These are phyloP conservation scores for Peromyscus nudipes DNA, from an alignment of 2,797 vertebrate species.

Conservation along the genomic window DNA sequence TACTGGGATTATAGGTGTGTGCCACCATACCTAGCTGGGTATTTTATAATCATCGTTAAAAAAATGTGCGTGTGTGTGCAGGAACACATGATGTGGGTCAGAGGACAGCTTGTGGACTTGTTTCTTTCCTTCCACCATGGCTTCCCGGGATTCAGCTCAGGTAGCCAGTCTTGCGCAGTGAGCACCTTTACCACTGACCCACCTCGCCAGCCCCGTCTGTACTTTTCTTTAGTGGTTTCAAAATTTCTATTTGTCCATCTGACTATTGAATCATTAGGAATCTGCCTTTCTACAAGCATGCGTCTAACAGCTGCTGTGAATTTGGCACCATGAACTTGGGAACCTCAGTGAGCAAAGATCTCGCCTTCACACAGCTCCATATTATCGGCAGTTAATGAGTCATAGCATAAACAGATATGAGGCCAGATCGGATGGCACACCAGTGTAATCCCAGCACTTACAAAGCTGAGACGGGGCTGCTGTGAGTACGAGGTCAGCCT, in stretches of 20 bases:
- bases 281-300: background rate
- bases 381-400: background rate
- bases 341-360: background rate
- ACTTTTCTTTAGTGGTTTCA: background rate
- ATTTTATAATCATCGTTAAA: background rate
- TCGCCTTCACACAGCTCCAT: constrained; percentile 7
- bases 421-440: background rate
- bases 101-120: background rate
- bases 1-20: background rate
- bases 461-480: background rate
- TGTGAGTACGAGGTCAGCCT: background rate
- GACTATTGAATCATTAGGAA: constrained; percentile 22
- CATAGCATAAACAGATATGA: constrained; percentile 20
- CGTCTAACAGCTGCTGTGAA: background rate
- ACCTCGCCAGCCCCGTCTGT: background rate
- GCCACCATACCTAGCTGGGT: background rate
- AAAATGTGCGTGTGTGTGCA: background rate
- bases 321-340: background rate
- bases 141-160: background rate
- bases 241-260: constrained; percentile 43
- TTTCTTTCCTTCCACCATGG: background rate
- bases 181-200: background rate
- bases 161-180: background rate
- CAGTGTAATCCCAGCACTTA: background rate
- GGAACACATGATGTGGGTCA: background rate